Conservation (phyloP, 1,140 invertebrate genomes). For the Ceratina calcarata region DNA sequence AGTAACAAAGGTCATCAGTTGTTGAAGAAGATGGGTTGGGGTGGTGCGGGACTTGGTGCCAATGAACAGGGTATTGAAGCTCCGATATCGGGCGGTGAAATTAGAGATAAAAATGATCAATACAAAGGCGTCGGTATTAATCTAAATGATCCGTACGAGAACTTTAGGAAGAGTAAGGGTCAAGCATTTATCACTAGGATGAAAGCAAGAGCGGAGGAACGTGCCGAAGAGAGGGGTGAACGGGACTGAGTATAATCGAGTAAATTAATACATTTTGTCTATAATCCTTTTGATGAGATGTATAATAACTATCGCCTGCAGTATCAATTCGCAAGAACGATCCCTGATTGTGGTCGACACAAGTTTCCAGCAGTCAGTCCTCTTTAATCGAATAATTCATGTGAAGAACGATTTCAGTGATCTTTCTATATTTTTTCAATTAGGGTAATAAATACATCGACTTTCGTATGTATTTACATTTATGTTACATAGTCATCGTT, state of each 20-base stretch:
- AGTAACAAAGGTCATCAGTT: conserved; percentile 98
- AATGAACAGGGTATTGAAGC: conserved; percentile 97
- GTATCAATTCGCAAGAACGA: conserved; percentile 23
- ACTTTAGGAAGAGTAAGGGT: conserved; percentile 97
- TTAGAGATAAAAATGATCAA: conserved; percentile 93
- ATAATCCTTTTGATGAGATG: conserved; percentile 30
- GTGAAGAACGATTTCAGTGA: conserved; percentile 29
- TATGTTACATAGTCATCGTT: conserved; percentile 13
- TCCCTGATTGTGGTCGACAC: conserved; percentile 26
- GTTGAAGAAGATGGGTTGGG: conserved; percentile 97
- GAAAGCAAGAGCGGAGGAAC: conserved; percentile 94
- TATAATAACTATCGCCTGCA: conserved; percentile 25
- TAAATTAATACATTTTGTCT: conserved; percentile 17
- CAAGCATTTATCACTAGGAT: conserved; percentile 97
- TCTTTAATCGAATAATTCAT: neutral
- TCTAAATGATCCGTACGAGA: conserved; percentile 97
- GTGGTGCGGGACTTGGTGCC: conserved; percentile 92
- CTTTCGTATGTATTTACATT: neutral
- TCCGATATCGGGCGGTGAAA: conserved; percentile 94
- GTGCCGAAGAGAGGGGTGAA: conserved; percentile 82
- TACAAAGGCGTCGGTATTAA: conserved; percentile 96
- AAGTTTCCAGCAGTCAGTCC: neutral
- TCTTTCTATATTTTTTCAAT: conserved; percentile 16
- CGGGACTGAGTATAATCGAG: conserved; percentile 66
- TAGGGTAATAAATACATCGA: neutral